Conservation (phyloP, 2,797 vertebrate genomes). For the Danio jaintianensis region DNA sequence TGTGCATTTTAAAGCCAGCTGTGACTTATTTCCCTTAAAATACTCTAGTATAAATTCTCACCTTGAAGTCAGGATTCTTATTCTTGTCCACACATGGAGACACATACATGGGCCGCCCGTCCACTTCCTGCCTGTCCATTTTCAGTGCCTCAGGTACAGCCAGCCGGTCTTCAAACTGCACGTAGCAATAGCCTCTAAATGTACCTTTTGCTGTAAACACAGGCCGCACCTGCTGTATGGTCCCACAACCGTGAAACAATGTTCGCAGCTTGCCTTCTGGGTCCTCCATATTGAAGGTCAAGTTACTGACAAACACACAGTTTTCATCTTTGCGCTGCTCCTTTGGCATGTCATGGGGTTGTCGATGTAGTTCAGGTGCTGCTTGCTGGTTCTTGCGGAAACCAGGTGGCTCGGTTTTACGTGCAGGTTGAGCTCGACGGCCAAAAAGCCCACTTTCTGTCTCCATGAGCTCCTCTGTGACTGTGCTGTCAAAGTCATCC, state of each 20-base stretch:
- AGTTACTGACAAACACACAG: constrained; percentile 96
- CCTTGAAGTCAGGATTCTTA: constrained; percentile 97
- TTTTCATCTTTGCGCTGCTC: constrained; percentile 85
- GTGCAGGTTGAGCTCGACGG: constrained; percentile 63
- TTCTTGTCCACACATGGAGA: constrained; percentile 96
- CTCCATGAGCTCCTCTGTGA: constrained; percentile 76
- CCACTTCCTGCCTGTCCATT: constrained; percentile 86
- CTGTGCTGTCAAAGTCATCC: constrained; percentile 61
- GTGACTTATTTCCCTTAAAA: not conserved
- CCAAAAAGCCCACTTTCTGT: constrained; percentile 79
- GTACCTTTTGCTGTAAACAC: constrained; percentile 85
- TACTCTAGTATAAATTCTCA: constrained; percentile 58
- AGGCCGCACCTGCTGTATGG: constrained; percentile 83
- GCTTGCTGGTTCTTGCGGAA: constrained; percentile 74
- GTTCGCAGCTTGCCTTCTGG: constrained; percentile 84
- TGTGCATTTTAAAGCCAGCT: too few species aligned
- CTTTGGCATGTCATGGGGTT: constrained; percentile 71
- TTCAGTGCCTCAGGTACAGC: constrained; percentile 83
- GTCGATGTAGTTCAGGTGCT: constrained; percentile 58
- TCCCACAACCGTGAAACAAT: constrained; percentile 86
- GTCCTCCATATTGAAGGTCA: constrained; percentile 86
- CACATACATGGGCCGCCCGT: constrained; percentile 94
- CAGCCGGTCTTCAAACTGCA: constrained; percentile 86
- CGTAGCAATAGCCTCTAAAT: constrained; percentile 93
- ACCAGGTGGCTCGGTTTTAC: constrained; percentile 59